Base-by-base conservation (phyloP, 2,797 vertebrate genomes). In the Amphiprion clarkii region DNA sequence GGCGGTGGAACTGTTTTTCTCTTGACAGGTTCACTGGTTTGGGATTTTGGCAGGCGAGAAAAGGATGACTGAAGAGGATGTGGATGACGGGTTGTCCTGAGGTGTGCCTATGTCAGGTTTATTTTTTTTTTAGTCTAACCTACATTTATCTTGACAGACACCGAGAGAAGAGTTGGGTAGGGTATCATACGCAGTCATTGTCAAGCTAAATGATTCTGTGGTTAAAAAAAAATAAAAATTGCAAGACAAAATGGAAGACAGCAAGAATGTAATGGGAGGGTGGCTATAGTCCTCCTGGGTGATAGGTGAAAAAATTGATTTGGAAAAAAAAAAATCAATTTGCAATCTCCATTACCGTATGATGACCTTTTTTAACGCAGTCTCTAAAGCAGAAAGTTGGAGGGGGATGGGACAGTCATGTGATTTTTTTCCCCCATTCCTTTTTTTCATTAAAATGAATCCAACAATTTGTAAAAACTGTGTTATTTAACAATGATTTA, bases 261-360 rank as follows among this genome's bases (percentile, higher is more conserved):
- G 52, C 11, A 17, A 10, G 52, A 68, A 72, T 44, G 21, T 54
- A 76, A 72, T 56, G 57, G 23, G 17, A 70, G 27, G 36, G 23
- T 21, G 59, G 27, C 27, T 71, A 58, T 62, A 31, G 76, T 54
- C 80, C 66, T 72, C 52, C 6, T 59, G 64, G 64, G 78, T 83
- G 61, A 87, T 40, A 60, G 59, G 71, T 65, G 71, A 76, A 76
- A 66, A 36, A 82, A 79, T 83, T 60, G 63, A 85, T 87, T 75
- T 64, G 8, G 7, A 0, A 29, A 51, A 67, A 75, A 75, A 82
- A 80, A 87, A 87, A 89, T 88, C 82, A 61, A 90, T 91, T 85
- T 80, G 69, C 82, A 89, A 87, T 87, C 74, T 67, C 81, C 57
- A 84, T 86, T 83, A 86, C 75, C 62, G 29, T 31, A 80, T 85